phyloP scores from a whole-genome alignment of 2,888 invertebrate genomes.

The Adela reaumurella region DNA sequence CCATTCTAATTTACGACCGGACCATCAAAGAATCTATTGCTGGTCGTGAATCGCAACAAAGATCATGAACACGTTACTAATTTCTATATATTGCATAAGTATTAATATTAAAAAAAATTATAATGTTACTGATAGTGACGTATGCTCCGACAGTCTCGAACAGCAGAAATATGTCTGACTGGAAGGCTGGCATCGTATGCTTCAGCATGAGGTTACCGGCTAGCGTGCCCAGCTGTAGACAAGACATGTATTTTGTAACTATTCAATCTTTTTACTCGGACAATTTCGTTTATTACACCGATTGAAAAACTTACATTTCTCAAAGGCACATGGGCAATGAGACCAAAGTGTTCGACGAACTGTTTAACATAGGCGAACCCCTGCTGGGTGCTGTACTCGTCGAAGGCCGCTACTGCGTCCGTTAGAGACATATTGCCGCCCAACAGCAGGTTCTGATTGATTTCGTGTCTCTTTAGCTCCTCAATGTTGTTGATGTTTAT shows the following conservation, averaged over 20 bases:
- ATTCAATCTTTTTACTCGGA: no score
- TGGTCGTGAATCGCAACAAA: no score
- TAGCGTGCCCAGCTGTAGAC: conserved; percentile 60
- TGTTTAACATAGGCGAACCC: conserved; percentile 51
- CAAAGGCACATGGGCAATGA: conserved; percentile 61
- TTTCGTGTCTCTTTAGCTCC: conserved; percentile 24
- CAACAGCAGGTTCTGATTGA: conserved; percentile 42
- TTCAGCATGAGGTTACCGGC: conserved; percentile 68
- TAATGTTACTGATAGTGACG: conserved; percentile 39
- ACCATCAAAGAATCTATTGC: no score
- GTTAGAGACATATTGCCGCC: conserved; percentile 59
- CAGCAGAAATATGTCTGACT: conserved; percentile 64
- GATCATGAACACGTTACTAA: no score
- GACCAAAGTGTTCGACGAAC: conserved; percentile 55
- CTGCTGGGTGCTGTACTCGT: conserved; percentile 24
- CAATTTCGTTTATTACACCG: not conserved
- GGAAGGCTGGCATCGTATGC: conserved; percentile 56
- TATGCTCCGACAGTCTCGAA: conserved; percentile 52
- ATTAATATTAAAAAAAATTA: no score
- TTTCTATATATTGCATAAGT: no score
- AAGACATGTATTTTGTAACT: no score
- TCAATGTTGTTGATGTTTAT: conserved; percentile 35
- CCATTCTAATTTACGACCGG: no score
- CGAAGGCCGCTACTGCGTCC: conserved; percentile 48
- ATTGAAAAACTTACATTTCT: conserved; percentile 48